A percentile compares a stretch with the other conserved stretches of the same genome.
These are phyloP conservation scores for Agrilus planipennis DNA, from an alignment of 1,140 invertebrate genomes.

Conservation along the genomic window DNA sequence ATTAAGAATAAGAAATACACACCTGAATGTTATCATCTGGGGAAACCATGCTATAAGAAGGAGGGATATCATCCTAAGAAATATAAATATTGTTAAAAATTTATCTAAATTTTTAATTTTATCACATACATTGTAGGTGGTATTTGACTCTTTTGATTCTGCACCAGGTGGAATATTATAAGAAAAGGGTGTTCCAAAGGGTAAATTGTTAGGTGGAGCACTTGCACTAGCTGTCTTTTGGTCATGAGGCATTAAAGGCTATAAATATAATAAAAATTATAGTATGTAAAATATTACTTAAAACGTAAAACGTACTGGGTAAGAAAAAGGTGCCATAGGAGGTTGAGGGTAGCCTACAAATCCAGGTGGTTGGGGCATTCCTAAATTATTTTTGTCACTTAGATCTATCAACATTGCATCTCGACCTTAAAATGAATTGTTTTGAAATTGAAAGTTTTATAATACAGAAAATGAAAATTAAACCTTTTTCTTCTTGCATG, in stretches of 20 bases:
- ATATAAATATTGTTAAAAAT: constrained; percentile 11
- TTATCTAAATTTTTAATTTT: no score
- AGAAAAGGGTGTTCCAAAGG: constrained; percentile 44
- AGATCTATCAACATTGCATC: constrained; percentile 76
- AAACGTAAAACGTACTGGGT: constrained; percentile 38
- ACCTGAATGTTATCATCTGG: constrained; percentile 44
- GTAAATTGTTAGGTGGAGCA: constrained; percentile 8
- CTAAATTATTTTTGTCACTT: constrained; percentile 46
- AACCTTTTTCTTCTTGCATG: constrained; percentile 60
- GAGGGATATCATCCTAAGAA: constrained; percentile 27
- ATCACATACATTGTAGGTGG: constrained; percentile 20
- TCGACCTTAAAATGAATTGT: background rate
- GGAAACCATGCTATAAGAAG: constrained; percentile 23
- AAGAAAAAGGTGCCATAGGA: constrained; percentile 44
- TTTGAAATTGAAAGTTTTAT: background rate
- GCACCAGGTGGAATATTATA: constrained; percentile 59
- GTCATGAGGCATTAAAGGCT: constrained; percentile 10
- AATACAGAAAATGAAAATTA: background rate
- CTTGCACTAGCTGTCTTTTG: background rate
- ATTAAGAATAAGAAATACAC: constrained; percentile 15
- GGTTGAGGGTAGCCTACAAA: constrained; percentile 66
- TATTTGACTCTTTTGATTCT: constrained; percentile 45
- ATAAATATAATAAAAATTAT: constrained; percentile 6
- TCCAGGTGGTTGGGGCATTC: constrained; percentile 53
- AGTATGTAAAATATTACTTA: constrained; percentile 5